phyloP scores from a whole-genome alignment of 2,113 vertebrate species.

The Miniopterus natalensis region DNA sequence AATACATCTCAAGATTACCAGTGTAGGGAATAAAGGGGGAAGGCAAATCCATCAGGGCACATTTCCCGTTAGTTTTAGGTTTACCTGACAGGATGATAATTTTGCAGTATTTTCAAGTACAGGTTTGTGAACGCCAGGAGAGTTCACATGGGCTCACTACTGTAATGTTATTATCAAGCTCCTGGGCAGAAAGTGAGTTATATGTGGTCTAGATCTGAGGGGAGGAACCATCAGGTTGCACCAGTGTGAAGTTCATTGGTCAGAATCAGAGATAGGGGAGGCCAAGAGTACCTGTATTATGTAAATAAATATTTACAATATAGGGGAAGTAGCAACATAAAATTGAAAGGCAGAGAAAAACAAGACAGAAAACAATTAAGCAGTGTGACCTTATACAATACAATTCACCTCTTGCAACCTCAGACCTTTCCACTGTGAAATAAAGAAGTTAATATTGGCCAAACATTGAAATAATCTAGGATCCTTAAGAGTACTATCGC shows the following conservation, averaged over 20 bases:
- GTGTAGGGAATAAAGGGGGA: neutral
- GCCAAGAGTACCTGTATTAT: neutral
- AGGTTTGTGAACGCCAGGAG: neutral
- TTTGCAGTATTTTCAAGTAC: neutral
- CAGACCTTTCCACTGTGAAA: neutral
- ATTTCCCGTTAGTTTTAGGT: neutral
- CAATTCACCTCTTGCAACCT: neutral
- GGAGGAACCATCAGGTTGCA: neutral
- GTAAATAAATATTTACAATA: neutral
- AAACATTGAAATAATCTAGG: neutral
- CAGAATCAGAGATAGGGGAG: neutral
- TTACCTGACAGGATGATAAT: neutral
- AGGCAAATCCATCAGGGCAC: neutral
- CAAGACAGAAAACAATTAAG: neutral
- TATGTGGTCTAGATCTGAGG: neutral
- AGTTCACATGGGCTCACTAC: neutral
- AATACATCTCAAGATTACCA: neutral
- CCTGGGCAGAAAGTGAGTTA: neutral
- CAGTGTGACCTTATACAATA: neutral
- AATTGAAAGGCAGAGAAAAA: neutral
- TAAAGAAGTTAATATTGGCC: neutral
- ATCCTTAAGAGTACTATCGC: neutral
- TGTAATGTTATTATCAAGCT: neutral
- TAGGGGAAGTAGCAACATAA: neutral
- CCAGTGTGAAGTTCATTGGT: neutral